Evolutionary conservation across 1,140 invertebrate species (phyloP).

Genomic region (fruit fly (Drosophila melanogaster)): DNA sequence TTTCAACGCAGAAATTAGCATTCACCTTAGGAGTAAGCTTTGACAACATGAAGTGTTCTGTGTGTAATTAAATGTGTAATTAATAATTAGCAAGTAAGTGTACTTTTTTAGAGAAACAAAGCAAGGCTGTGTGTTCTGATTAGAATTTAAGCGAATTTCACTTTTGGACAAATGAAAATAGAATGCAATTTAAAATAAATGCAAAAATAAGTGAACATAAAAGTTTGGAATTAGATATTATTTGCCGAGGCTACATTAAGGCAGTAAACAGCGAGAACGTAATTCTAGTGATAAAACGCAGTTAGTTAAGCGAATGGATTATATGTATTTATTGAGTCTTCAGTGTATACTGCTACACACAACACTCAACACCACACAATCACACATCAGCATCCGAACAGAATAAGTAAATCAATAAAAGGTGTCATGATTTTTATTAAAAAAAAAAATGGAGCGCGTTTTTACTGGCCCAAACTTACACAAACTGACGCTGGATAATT

Average conservation of each 20-base stretch:
- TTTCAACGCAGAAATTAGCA: slow-evolving; percentile 13
- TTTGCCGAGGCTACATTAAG: slow-evolving; percentile 56
- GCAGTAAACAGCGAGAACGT: slow-evolving; percentile 67
- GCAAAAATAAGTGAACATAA: slow-evolving; percentile 5
- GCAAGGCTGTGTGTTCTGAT: slow-evolving; percentile 84
- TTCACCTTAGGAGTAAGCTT: slow-evolving; percentile 43
- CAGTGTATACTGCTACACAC: slow-evolving; percentile 52
- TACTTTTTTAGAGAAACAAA: slow-evolving; percentile 84
- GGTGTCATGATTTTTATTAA: slow-evolving; percentile 80
- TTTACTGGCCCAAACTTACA: slow-evolving; percentile 40
- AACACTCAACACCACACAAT: slow-evolving; percentile 16
- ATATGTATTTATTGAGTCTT: slow-evolving; percentile 47
- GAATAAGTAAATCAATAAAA: slow-evolving; percentile 78
- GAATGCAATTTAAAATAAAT: slow-evolving; percentile 29
- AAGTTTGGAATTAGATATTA: slow-evolving; percentile 12
- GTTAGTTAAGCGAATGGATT: slow-evolving; percentile 66
- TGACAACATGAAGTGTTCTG: slow-evolving; percentile 14
- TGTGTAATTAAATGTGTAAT: slow-evolving; percentile 73
- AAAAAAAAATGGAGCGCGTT: slow-evolving; percentile 38
- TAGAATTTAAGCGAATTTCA: slow-evolving; percentile 57
- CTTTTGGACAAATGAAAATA: slow-evolving; percentile 14
- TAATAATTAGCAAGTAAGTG: slow-evolving; percentile 59
- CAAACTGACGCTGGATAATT: slow-evolving; percentile 56
- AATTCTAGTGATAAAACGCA: slow-evolving; percentile 77
- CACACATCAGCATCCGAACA: slow-evolving; percentile 42